These are phyloP conservation scores for Montipora capitata DNA, from an alignment of 92 coral and sea anemone genomes.

Conservation along the genomic window DNA sequence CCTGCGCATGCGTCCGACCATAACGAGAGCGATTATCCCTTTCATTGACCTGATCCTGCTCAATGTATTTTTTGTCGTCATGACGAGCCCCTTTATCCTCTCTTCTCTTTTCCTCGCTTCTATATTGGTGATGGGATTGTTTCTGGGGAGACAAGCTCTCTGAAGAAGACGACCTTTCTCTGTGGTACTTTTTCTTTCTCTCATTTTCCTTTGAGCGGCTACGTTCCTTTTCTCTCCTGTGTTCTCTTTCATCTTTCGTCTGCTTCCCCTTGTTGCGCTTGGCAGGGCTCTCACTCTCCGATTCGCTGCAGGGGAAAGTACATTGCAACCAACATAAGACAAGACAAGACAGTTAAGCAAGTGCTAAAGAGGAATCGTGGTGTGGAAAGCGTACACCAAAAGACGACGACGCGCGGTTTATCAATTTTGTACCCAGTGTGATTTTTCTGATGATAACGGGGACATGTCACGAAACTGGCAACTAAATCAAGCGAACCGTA, in stretches of 20 bases:
- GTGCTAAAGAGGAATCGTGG: too few relatives aligned
- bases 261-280: conserved; percentile 1
- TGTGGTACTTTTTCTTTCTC: not conserved
- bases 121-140: not conserved
- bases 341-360: too few relatives aligned
- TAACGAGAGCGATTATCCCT: conserved; percentile 17
- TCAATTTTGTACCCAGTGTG: too few relatives aligned
- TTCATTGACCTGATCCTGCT: not conserved
- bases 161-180: conserved; percentile 23
- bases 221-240: conserved; percentile 13
- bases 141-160: conserved; percentile 26
- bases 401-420: too few relatives aligned
- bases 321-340: not conserved
- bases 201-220: conserved; percentile 42
- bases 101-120: not conserved
- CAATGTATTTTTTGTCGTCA: conserved; percentile 1
- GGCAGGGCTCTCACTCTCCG: conserved; percentile 48
- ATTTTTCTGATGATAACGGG: too few relatives aligned
- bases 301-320: conserved; percentile 10
- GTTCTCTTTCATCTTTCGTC: conserved; percentile 22
- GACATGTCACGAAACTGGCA: too few relatives aligned
- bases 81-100: conserved; percentile 12
- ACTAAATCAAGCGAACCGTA: too few relatives aligned
- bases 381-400: too few relatives aligned
- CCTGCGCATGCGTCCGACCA: not conserved